A percentile compares a stretch with the other conserved stretches of the same genome.
These are phyloP conservation scores for Cetonia aurata DNA, from an alignment of 2,888 invertebrate genomes.

Conservation along the genomic window DNA sequence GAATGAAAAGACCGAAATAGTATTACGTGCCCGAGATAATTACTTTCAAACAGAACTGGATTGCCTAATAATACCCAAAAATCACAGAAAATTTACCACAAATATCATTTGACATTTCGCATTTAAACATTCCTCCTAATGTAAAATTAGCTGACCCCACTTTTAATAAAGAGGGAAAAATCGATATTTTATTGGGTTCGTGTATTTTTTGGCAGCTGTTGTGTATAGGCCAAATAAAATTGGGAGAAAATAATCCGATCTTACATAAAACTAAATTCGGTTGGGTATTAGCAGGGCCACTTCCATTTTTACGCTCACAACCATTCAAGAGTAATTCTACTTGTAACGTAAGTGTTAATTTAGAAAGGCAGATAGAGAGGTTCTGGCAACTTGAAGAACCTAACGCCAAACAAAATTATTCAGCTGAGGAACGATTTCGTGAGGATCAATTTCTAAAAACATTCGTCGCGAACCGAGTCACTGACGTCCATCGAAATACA, in stretches of 20 bases:
- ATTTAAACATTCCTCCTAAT: conserved; percentile 16
- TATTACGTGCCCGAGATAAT: conserved; percentile 5
- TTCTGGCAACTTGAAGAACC: conserved; percentile 42
- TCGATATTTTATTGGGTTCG: conserved; percentile 35
- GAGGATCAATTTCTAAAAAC: conserved; percentile 37
- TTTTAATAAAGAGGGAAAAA: conserved; percentile 22
- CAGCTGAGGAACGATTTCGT: background rate
- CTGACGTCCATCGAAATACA: conserved; percentile 52
- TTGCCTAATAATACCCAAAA: conserved; percentile 24
- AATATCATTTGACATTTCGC: conserved; percentile 1
- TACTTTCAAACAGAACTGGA: conserved; percentile 3
- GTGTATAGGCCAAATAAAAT: conserved; percentile 23
- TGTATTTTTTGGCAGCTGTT: conserved; percentile 19
- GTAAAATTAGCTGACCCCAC: conserved; percentile 27
- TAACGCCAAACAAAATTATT: background rate
- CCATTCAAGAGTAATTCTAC: background rate
- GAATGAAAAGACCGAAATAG: background rate
- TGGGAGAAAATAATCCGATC: conserved; percentile 2
- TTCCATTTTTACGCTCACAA: background rate
- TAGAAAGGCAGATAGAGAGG: conserved; percentile 10
- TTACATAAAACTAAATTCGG: conserved; percentile 30
- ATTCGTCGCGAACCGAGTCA: conserved; percentile 55
- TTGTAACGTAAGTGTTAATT: background rate
- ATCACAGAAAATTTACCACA: conserved; percentile 26
- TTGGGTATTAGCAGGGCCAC: conserved; percentile 20